Evolutionary conservation across 2,113 vertebrate genomes (phyloP).

Genomic region (Hippocampus abdominalis): DNA sequence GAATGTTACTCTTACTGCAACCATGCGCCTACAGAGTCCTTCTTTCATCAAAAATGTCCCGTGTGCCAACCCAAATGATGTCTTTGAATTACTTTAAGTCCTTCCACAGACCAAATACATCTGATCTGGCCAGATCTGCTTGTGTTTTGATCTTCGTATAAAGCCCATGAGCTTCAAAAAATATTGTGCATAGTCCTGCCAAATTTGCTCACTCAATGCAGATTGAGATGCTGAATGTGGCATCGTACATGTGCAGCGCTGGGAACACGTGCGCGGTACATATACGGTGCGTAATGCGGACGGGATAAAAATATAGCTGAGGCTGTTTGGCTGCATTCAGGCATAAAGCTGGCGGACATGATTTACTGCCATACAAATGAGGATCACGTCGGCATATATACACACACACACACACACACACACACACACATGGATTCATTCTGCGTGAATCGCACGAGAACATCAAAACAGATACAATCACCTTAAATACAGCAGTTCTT

Average conservation of each 20-base stretch:
- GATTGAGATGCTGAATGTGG: background rate
- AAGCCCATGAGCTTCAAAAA: conserved; percentile 4
- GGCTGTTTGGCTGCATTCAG: conserved; percentile 14
- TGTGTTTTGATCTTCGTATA: conserved; percentile 12
- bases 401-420: background rate
- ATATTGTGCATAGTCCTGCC: background rate
- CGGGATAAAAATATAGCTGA: conserved; percentile 18
- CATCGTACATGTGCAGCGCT: background rate
- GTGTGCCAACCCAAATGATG: conserved; percentile 46
- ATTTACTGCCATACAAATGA: conserved; percentile 23
- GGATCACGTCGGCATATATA: background rate
- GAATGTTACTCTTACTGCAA: background rate
- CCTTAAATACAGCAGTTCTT: background rate
- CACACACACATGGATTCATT: conserved; percentile 1
- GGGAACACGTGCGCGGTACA: conserved; percentile 2
- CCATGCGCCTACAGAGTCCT: conserved; percentile 7
- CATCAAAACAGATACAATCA: conserved; percentile 40
- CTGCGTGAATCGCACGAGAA: conserved; percentile 9
- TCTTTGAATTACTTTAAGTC: conserved; percentile 51
- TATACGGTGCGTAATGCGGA: conserved; percentile 16
- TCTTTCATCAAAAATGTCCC: conserved; percentile 41
- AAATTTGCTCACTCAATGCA: background rate
- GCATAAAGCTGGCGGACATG: conserved; percentile 20
- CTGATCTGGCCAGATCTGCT: conserved; percentile 45
- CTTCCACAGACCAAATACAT: conserved; percentile 48